Evolutionary conservation across 1,140 invertebrate species (phyloP).

Genomic region (Dreissena polymorpha): DNA sequence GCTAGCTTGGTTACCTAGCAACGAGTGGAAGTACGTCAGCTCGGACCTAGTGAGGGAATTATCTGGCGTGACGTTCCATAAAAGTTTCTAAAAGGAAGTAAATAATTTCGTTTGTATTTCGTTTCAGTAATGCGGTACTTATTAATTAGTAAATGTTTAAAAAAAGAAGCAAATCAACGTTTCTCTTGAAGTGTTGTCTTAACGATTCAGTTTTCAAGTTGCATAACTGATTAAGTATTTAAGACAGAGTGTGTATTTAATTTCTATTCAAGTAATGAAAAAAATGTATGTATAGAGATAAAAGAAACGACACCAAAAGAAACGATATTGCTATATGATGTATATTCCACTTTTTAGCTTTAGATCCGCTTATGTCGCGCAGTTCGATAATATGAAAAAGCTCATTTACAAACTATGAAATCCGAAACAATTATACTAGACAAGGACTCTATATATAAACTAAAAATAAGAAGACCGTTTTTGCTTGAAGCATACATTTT

Average conservation of each 20-base stretch:
- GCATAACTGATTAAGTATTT: neutral
- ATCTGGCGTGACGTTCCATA: constrained; percentile 43
- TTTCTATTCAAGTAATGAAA: neutral
- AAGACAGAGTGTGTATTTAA: neutral
- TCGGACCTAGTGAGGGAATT: constrained; percentile 16
- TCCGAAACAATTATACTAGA: neutral
- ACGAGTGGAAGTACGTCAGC: constrained; percentile 5
- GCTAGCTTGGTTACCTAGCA: constrained; percentile 14
- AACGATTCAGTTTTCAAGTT: neutral
- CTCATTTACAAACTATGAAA: neutral
- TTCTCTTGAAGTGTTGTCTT: neutral
- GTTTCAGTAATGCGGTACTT: neutral
- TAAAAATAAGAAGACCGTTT: neutral
- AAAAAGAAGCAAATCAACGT: neutral
- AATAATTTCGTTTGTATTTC: neutral
- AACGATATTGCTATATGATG: too few species aligned
- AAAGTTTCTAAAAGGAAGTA: constrained; percentile 14
- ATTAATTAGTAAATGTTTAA: neutral
- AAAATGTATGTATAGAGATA: too few species aligned
- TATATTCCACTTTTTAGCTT: too few species aligned
- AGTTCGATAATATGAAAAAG: neutral
- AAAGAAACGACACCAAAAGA: too few species aligned
- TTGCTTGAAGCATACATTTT: neutral
- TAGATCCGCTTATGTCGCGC: neutral
- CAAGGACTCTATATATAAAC: neutral